Base-by-base conservation (phyloP, 1,140 invertebrate species). In the Maniola jurtina region DNA sequence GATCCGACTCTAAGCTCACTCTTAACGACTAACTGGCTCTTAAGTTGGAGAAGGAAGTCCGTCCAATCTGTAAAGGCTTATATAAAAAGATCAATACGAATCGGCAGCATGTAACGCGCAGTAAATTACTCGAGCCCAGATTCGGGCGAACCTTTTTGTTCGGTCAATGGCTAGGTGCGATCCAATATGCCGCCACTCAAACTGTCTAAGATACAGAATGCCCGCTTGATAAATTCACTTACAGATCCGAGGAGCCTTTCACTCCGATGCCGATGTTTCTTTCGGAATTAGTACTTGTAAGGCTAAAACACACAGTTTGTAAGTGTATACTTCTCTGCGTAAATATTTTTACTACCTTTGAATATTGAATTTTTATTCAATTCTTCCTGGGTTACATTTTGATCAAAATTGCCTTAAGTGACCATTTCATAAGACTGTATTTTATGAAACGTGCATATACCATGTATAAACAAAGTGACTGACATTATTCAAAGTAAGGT, bases 161-260 rank as follows among this genome's bases (percentile, higher is more conserved):
- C 75, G 79, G 79, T 81, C 81, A 83, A 74, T 69, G 73, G 73
- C 76, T 74, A 81, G 73, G 71, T 72, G 69, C 67, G 70, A 72
- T 78, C 76, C 76, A 70, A 77, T 72, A 70, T 71, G 62, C 60
- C 61, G 66, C 57, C 61, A 69, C 61, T 69, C 61, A 56, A 59
- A 36, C 25, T 48, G 60, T 58, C 42, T 15, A 14, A 50, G 47
- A 67, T 48, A 15, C 13, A 57, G 59, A 33, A 36, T 61, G 15
- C 40, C 4, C 0, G 15, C n/a, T 38, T 61, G 59, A 61, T 61
- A 48, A 15, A 54, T 40, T 61, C 52, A 61, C 65, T 67, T 16
- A 61, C 50, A 45, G 45, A 55, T 56, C 25, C 64, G 52, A 42
- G 64, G 15, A 25, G 4, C 25, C 25, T 25, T 25, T 25, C 11